Conservation (phyloP, 2,888 invertebrate species). For the Noctua pronuba region DNA sequence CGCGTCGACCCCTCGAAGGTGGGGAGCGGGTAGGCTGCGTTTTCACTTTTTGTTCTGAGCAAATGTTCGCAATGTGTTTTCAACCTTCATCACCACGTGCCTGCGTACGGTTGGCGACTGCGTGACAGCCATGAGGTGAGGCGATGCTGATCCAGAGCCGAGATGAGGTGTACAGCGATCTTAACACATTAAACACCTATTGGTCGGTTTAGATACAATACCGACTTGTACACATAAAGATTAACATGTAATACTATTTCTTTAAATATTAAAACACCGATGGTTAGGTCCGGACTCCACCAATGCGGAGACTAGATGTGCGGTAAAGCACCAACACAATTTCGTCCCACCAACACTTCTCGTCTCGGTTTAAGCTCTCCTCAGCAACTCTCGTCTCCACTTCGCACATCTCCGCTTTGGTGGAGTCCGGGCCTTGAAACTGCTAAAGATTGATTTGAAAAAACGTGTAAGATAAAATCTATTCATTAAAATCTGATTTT, state of each 20-base stretch:
- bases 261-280: conserved; percentile 51
- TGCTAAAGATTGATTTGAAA: conserved; percentile 37
- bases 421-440: not conserved
- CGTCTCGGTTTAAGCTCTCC: not conserved
- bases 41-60: not conserved
- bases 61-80: not conserved
- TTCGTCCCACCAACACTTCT: not conserved
- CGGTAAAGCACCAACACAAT: not conserved
- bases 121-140: not conserved
- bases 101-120: not conserved
- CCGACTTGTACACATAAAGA: conserved; percentile 46
- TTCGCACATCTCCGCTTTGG: not conserved
- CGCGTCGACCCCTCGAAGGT: not conserved
- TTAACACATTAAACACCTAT: conserved; percentile 56
- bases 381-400: not conserved
- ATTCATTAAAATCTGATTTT: conserved; percentile 19
- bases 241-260: conserved; percentile 57
- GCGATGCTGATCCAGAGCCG: conserved; percentile 30
- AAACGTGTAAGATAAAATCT: conserved; percentile 31
- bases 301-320: not conserved
- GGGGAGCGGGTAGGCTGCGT: not conserved
- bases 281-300: conserved; percentile 5
- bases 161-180: conserved; percentile 38
- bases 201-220: conserved; percentile 49
- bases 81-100: not conserved